Percentiles rank a stretch among this genome's conserved stretches.
Conservation (phyloP, 2,888 invertebrate species). For the Aphodius sticticus region DNA sequence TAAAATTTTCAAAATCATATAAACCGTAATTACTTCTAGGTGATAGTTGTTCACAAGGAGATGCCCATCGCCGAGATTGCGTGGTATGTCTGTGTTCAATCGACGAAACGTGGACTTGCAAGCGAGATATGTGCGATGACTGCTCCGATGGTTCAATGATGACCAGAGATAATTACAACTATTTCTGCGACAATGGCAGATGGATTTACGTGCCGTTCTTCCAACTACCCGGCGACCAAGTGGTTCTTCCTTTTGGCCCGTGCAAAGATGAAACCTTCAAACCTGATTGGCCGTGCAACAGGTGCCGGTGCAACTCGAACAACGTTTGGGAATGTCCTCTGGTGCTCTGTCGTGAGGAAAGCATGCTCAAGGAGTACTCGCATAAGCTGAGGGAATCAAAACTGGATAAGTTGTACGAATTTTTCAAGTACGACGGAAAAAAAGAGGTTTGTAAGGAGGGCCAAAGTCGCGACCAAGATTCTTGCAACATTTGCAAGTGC, state of each 20-base stretch:
- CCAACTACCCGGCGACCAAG: slow-evolving; percentile 9
- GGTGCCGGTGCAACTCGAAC: slow-evolving; percentile 5
- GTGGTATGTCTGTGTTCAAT: slow-evolving; percentile 7
- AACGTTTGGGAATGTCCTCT: slow-evolving; percentile 19
- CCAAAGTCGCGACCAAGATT: slow-evolving; percentile 5
- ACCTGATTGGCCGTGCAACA: slow-evolving; percentile 13
- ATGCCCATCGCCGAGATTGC: slow-evolving; percentile 8
- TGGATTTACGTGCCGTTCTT: background rate
- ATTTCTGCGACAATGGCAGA: slow-evolving; percentile 10
- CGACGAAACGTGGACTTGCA: background rate
- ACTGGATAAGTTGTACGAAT: background rate
- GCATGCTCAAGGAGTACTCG: slow-evolving; percentile 9
- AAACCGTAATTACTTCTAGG: background rate
- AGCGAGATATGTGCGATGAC: slow-evolving; percentile 8
- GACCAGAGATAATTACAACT: background rate
- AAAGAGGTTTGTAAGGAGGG: slow-evolving; percentile 12
- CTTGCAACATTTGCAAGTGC: background rate
- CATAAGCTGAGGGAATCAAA: background rate
- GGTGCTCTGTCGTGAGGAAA: slow-evolving; percentile 6
- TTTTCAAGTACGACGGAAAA: slow-evolving; percentile 7
- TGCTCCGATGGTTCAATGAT: background rate
- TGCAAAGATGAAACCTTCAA: slow-evolving; percentile 14
- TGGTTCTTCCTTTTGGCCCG: background rate
- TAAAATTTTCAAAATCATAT: too few relatives aligned
- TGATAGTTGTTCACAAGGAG: slow-evolving; percentile 6